These are phyloP conservation scores for Dendrolimus pini DNA, from an alignment of 2,888 invertebrate species.

Conservation along the genomic window DNA sequence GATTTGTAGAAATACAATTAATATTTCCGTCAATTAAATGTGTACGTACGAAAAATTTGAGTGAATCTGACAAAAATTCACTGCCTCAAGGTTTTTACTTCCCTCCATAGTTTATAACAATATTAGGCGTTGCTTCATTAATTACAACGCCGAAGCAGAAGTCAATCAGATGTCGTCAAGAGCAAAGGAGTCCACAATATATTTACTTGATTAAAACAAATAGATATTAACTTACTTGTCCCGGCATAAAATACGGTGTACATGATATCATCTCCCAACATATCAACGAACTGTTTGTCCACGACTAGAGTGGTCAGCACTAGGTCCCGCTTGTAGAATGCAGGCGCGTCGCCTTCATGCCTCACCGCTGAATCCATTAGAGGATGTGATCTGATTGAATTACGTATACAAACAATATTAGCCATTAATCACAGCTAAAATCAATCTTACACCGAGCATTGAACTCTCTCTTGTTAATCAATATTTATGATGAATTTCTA, in stretches of 20 bases:
- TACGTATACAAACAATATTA: neutral
- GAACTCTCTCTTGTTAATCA: too few relatives aligned
- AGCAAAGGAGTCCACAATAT: neutral
- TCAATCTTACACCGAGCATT: neutral
- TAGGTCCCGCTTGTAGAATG: conserved; percentile 78
- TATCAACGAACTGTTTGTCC: conserved; percentile 75
- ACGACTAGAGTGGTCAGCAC: conserved; percentile 79
- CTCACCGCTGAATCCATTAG: conserved; percentile 83
- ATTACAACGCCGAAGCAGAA: too few relatives aligned
- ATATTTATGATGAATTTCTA: too few relatives aligned
- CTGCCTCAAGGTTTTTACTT: too few relatives aligned
- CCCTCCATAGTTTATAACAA: too few relatives aligned
- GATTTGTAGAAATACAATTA: too few relatives aligned
- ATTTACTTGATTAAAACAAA: neutral
- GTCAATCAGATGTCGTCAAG: too few relatives aligned
- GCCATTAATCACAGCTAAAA: neutral
- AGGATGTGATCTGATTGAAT: conserved; percentile 74
- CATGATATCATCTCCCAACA: conserved; percentile 68
- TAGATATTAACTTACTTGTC: conserved; percentile 63
- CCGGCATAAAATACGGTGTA: conserved; percentile 79
- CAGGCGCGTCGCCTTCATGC: conserved; percentile 78
- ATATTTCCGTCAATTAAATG: too few relatives aligned
- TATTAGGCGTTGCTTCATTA: too few relatives aligned
- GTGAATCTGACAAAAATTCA: too few relatives aligned
- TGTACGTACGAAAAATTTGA: too few relatives aligned